Evolutionary conservation across 2,113 vertebrate species (phyloP).

Genomic region (Erpornis zantholeuca): DNA sequence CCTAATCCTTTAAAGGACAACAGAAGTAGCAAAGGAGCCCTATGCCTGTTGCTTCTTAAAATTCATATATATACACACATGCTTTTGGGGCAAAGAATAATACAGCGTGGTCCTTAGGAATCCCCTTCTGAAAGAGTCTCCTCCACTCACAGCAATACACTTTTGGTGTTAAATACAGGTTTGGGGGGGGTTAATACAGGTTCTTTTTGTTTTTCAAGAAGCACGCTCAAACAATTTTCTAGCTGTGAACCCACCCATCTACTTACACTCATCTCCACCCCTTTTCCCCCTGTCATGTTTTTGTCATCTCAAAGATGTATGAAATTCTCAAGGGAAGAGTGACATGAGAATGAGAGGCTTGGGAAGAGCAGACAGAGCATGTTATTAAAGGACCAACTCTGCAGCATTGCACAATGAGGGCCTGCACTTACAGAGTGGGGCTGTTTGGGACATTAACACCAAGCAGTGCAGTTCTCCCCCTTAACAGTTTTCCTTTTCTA

Average conservation of each 20-base stretch:
- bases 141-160: background rate
- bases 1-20: background rate
- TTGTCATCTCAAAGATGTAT: background rate
- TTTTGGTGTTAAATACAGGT: background rate
- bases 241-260: background rate
- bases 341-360: background rate
- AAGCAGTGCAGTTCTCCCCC: too few species aligned
- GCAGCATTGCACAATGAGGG: background rate
- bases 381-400: background rate
- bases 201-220: background rate
- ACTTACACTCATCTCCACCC: background rate
- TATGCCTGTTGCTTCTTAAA: background rate
- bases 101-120: background rate
- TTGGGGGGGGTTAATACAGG: background rate
- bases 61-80: too few species aligned
- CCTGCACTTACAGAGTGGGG: background rate
- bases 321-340: background rate
- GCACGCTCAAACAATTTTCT: background rate
- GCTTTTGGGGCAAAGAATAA: background rate
- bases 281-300: background rate
- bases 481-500: background rate
- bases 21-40: background rate
- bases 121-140: background rate
- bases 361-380: background rate
- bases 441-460: background rate